Evolutionary conservation across 1,140 invertebrate species (phyloP).

Genomic region (Linepithema humile): DNA sequence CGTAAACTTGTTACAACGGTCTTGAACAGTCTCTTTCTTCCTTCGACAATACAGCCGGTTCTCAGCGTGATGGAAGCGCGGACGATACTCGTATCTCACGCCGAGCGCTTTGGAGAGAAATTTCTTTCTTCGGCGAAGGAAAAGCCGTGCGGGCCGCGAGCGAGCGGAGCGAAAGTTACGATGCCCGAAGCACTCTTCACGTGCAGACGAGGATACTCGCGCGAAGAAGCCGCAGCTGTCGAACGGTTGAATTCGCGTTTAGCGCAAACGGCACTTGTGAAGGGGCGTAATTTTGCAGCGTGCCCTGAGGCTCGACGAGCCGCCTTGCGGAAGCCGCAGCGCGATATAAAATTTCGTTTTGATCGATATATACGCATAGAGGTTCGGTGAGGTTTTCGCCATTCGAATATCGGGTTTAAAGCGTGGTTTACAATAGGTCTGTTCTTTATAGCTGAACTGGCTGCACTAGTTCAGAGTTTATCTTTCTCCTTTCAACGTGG

Average conservation of each 20-base stretch:
- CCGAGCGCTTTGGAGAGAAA: neutral
- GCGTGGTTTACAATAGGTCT: neutral
- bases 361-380: neutral
- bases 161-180: neutral
- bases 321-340: neutral
- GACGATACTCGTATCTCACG: neutral
- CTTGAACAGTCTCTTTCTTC: too few species aligned
- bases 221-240: neutral
- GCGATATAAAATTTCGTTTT: neutral
- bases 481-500: too few species aligned
- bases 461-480: too few species aligned
- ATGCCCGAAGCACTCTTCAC: neutral
- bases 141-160: neutral
- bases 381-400: neutral
- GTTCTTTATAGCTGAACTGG: too few species aligned
- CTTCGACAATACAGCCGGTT: too few species aligned
- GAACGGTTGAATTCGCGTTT: too few species aligned
- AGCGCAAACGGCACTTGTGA: neutral
- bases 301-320: neutral
- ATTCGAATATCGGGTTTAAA: neutral
- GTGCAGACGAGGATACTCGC: neutral
- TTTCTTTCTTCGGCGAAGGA: neutral
- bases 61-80: neutral
- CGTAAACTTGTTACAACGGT: neutral
- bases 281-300: too few species aligned